phyloP scores from a whole-genome alignment of 2,888 invertebrate species.

The Apamea anceps region DNA sequence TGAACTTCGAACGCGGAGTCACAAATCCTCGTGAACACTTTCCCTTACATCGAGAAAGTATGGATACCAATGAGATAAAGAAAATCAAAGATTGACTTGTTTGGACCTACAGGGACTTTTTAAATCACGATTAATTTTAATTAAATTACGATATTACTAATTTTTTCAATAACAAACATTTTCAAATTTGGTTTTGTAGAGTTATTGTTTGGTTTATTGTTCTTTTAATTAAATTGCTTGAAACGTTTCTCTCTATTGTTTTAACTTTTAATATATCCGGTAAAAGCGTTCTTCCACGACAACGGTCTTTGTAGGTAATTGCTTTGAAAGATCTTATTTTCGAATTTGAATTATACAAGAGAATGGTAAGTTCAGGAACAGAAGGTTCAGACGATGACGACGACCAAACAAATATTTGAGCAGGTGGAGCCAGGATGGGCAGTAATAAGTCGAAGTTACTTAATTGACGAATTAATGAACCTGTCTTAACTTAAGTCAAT shows the following conservation, averaged over 20 bases:
- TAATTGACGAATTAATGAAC: background rate
- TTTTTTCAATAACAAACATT: background rate
- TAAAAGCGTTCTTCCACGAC: background rate
- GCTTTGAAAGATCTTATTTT: background rate
- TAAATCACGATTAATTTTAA: background rate
- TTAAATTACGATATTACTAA: background rate
- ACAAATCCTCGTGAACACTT: slow-evolving; percentile 70
- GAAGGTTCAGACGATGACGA: background rate
- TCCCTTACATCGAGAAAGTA: slow-evolving; percentile 72
- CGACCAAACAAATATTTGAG: background rate
- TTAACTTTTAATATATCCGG: background rate
- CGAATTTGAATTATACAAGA: background rate
- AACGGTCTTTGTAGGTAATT: background rate
- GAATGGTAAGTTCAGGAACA: background rate
- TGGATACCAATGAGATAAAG: slow-evolving; percentile 27
- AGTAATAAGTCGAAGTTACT: background rate
- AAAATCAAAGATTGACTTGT: slow-evolving; percentile 5
- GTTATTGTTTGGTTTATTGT: slow-evolving; percentile 16
- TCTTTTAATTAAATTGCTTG: background rate
- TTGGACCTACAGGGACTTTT: background rate
- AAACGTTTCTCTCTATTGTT: slow-evolving; percentile 1
- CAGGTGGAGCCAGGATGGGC: background rate
- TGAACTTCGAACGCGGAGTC: slow-evolving; percentile 70
- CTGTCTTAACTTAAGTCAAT: background rate
- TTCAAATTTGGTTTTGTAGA: background rate